Base-by-base conservation (phyloP, 1,140 invertebrate genomes). In the Drosophila triauraria region DNA sequence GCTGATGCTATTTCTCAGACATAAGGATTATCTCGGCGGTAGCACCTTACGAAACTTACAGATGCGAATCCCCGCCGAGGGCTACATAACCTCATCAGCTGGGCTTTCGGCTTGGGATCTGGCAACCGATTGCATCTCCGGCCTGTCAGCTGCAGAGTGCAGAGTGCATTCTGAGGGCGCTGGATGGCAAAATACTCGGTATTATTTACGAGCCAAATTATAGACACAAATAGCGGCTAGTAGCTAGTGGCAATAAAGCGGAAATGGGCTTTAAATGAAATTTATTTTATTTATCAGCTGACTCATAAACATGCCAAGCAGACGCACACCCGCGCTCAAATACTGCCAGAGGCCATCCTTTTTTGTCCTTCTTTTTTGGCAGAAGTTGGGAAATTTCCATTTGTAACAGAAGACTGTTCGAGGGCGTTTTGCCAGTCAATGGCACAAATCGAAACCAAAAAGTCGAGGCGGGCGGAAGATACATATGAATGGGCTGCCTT, bases 271-370 rank as follows among this genome's bases (percentile, higher is more conserved):
- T 87, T 86, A 86, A 86, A 86, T 78, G 54, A 80, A 88, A 90
- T 80, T 88, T 84, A 88, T 88, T 88, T 88, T 81, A 88, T 88
- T 84, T 88, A 88, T 88, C 84, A 90, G 70, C 74, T 84, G 65
- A 68, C 65, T 90, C 84, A 88, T 88, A 88, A 88, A 88, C 83
- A 88, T 71, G 65, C 48, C 77, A 80, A 69, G 53, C 20, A 64
- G 68, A 59, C 68, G 57, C 46, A 59, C 82, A 64, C 82, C 78
- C 78, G 78, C 82, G 78, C 67, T 56, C 40, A 50, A 58, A 32
- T 25, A 13, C 57, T 50, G 25, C 58, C 47, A 62, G 58, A 71
- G 50, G 46, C 13, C 62, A 35, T 51, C 65, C 27, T 47, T 67
- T 17, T 47, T 17, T 20, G 27, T 8, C 27, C 15, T 47, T 38